Evolutionary conservation across 2,797 vertebrate genomes (phyloP).

Genomic region (Phataginus tricuspis): DNA sequence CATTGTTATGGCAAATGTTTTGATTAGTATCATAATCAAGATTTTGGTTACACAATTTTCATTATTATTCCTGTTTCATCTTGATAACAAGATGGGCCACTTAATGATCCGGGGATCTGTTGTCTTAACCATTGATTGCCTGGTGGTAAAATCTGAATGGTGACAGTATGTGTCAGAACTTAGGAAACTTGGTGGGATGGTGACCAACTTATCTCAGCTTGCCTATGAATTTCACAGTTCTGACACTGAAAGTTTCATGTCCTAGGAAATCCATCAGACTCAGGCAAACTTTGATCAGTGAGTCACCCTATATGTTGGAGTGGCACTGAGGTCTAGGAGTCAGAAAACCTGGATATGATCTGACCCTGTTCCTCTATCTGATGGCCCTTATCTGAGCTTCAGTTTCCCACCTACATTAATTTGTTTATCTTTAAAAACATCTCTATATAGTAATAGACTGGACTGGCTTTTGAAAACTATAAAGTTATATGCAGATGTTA

Average conservation of each 20-base stretch:
- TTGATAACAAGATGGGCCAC: constrained; percentile 77
- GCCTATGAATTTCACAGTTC: not conserved
- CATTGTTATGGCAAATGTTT: constrained; percentile 80
- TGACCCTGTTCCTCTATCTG: not conserved
- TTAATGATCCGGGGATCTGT: constrained; percentile 63
- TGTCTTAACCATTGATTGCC: constrained; percentile 64
- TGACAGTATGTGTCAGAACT: not conserved
- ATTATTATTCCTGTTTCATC: constrained; percentile 76
- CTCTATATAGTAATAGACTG: not conserved
- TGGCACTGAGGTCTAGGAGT: not conserved
- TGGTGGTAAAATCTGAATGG: not conserved
- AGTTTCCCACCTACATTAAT: not conserved
- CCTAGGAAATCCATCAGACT: not conserved
- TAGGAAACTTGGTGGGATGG: not conserved
- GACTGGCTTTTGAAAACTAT: not conserved
- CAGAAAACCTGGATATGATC: not conserved
- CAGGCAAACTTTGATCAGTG: not conserved
- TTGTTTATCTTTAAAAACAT: constrained; percentile 1
- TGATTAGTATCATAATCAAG: constrained; percentile 81
- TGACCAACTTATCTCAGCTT: not conserved
- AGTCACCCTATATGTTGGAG: not conserved
- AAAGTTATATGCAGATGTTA: not conserved
- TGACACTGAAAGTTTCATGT: not conserved
- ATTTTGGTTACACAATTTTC: constrained; percentile 77
- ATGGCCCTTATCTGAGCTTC: not conserved